Evolutionary conservation across 2,888 invertebrate genomes (phyloP), one percentile per base, ranked within the genome.

Genomic region (Tachystola acroxantha): DNA sequence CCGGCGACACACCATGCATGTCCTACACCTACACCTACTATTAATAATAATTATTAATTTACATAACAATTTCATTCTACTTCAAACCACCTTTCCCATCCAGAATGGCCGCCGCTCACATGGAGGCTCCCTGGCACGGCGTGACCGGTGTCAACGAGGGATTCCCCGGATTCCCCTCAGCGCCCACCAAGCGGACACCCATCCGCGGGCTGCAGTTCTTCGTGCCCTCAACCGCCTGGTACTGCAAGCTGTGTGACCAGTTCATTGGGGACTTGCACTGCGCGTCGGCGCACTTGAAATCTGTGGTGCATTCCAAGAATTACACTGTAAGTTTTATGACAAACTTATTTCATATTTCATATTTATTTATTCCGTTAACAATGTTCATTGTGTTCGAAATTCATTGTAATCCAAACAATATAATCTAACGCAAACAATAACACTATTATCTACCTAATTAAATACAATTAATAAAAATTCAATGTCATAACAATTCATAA

Each of bases 201-300:
- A 95, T 96, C 36, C 91, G 93, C 89, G 96, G 96, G 24, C 86
- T 96, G 43, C 95, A 96, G 68, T 96, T 96, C 88, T 93, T 96
- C 81, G 93, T 94, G 52, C 93, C 96, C 2, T 92, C 95, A 0
- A 93, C 94, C 4, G 93, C 95, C 19, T 96, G 96, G 96, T 96
- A 93, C 80, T 96, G 96, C 84, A 94, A 95, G 69, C 87, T 96
- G 44, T 96, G 96, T 62, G 92, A 94, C 64, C 88, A 91, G 54
- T 96, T 96, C 92, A 95, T 96, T 60, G 96, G 96, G 0, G 96
- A 96, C 69, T 87, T 95, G 43, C 95, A 95, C 72, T 95, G 96
- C 69, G 96, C 96, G 0, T 94, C 94, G 7, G 90, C 93, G 1
- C 96, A 96, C 78, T 88, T 96, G 42, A 95, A 95, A 68, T 94